Conservation (phyloP, 2,113 vertebrate species). For the Festucalex cinctus region DNA sequence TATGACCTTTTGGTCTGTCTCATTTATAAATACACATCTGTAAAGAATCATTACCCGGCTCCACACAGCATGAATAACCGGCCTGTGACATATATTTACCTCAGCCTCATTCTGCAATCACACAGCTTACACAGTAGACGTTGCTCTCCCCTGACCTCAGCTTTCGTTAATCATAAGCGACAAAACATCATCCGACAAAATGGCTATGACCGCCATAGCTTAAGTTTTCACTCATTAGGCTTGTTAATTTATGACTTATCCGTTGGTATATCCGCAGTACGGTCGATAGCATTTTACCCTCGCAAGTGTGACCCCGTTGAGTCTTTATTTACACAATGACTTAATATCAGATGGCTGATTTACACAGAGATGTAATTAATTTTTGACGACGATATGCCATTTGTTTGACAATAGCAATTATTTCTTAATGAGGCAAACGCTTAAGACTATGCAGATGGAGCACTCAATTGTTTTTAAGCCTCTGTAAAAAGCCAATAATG, state of each 20-base stretch:
- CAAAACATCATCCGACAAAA: slow-evolving; percentile 23
- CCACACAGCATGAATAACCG: slow-evolving; percentile 27
- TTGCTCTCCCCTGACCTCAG: slow-evolving; percentile 16
- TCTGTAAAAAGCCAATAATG: slow-evolving; percentile 30
- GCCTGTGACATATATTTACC: slow-evolving; percentile 46
- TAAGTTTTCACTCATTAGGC: slow-evolving; percentile 43
- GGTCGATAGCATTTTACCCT: slow-evolving; percentile 11
- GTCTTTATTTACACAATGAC: slow-evolving; percentile 63
- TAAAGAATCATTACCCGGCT: slow-evolving; percentile 16
- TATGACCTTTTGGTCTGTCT: slow-evolving; percentile 30
- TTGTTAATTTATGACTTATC: slow-evolving; percentile 39
- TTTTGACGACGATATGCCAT: slow-evolving; percentile 61
- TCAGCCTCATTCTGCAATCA: slow-evolving; percentile 27
- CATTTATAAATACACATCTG: slow-evolving; percentile 10
- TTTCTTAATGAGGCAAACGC: slow-evolving; percentile 66
- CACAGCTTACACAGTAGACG: slow-evolving; percentile 17
- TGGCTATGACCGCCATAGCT: slow-evolving; percentile 19
- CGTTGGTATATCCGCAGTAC: slow-evolving; percentile 27
- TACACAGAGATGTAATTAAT: slow-evolving; percentile 61
- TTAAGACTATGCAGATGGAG: slow-evolving; percentile 58
- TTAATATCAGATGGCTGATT: slow-evolving; percentile 56
- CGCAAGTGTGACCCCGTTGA: slow-evolving; percentile 30
- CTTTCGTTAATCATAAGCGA: slow-evolving; percentile 28
- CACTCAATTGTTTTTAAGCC: slow-evolving; percentile 56
- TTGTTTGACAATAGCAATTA: slow-evolving; percentile 69